Evolutionary conservation across 2,888 invertebrate genomes (phyloP).

Genomic region (Sycophila texana): DNA sequence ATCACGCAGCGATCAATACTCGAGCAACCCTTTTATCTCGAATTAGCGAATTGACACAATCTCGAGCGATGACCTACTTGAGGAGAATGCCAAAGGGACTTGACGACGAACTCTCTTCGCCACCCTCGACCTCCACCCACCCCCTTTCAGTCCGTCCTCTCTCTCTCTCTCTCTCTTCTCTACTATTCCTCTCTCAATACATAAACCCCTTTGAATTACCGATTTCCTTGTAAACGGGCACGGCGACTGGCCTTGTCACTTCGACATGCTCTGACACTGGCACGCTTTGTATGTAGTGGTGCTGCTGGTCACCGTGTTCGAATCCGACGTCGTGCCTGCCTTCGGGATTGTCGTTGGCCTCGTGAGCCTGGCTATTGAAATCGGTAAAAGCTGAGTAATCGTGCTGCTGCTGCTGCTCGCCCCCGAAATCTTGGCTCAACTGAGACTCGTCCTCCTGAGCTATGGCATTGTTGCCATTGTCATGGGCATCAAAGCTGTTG

Average conservation of each 20-base stretch:
- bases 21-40: neutral
- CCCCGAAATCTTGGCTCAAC: slow-evolving; percentile 1
- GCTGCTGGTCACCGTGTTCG: slow-evolving; percentile 58
- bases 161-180: neutral
- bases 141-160: neutral
- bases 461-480: slow-evolving; percentile 66
- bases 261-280: slow-evolving; percentile 82
- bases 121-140: neutral
- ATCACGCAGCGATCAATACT: slow-evolving; percentile 4
- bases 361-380: slow-evolving; percentile 14
- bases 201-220: slow-evolving; percentile 70
- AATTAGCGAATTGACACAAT: slow-evolving; percentile 30
- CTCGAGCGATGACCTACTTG: neutral
- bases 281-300: slow-evolving; percentile 75
- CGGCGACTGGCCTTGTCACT: slow-evolving; percentile 82
- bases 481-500: slow-evolving; percentile 34
- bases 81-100: neutral
- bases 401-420: slow-evolving; percentile 61
- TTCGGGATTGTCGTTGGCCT: slow-evolving; percentile 1
- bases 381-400: slow-evolving; percentile 43
- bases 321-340: slow-evolving; percentile 34
- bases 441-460: slow-evolving; percentile 56
- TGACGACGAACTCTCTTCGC: neutral
- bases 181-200: neutral
- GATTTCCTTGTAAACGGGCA: slow-evolving; percentile 83